Evolutionary conservation across 2,888 invertebrate genomes (phyloP), one percentile per base, ranked within the genome.

Genomic region (Drosophila barbarae): DNA sequence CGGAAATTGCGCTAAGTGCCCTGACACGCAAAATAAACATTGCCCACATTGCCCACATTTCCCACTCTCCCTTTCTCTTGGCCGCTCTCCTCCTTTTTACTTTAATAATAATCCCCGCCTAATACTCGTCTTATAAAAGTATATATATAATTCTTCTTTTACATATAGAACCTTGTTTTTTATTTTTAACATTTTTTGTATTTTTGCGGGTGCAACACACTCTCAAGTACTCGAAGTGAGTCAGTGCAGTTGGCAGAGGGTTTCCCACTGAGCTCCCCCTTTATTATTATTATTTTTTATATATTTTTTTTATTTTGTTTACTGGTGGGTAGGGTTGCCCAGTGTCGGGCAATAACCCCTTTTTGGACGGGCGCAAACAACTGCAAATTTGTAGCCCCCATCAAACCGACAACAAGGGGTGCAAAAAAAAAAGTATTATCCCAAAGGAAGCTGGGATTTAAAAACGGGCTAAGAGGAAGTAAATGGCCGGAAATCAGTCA

Each of bases 1-100:
- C 79, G 79, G 82, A 79, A 82, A 77, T 77, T 77, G 74, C 72
- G 64, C 72, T 69, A 79, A 79, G 79, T 79, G 83, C 72, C 68
- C 67, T 63, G 69, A 69, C 76, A 83, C 83, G 83, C 83, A 80
- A 80, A 74, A 80, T 77, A 83, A 83, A 83, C 77, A 83, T 77
- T 82, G 69, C 42, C 65, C 51, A 83, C 77, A 83, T 77, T 82
- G 69, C 42, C 65, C 51, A 63, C 52, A 51, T 63, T 63, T 46
- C 34, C 58, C 51, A 49, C 42, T 49, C 54, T 46, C 34, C 39
- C 42, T 34, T 15, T 12, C 30, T 38, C 15, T 42, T 23, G 15
- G 26, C 30, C 18, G 10, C 44, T 34, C 34, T 18, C n/a, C n/a
- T n/a, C 34, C 35, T 26, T 15, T 42, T 18, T 23, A 26, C 61